These are phyloP conservation scores for Propithecus perrieri DNA, from an alignment of 2,797 vertebrate genomes.

Conservation along the genomic window DNA sequence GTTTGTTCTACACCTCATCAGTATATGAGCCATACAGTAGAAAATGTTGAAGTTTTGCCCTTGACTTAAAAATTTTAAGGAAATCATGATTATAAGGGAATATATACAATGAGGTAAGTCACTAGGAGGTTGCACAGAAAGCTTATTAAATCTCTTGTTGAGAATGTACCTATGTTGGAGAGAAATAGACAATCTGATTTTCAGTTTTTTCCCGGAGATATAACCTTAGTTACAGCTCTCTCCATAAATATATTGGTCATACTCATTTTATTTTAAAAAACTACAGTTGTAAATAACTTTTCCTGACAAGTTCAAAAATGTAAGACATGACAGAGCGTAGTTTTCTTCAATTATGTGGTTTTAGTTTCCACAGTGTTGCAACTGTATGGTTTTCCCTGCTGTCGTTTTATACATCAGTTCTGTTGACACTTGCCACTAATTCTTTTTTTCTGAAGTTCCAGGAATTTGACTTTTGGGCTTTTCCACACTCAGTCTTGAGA, in stretches of 20 bases:
- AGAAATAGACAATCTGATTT: neutral
- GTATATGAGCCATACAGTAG: neutral
- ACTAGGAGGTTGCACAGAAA: neutral
- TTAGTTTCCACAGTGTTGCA: neutral
- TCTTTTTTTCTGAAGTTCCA: neutral
- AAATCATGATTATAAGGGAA: neutral
- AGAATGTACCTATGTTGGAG: neutral
- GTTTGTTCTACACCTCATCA: neutral
- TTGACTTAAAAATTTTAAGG: neutral
- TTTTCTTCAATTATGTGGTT: neutral
- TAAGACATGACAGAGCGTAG: neutral
- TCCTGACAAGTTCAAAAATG: neutral
- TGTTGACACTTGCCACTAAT: neutral
- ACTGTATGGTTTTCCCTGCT: neutral
- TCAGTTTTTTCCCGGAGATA: neutral
- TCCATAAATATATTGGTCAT: neutral
- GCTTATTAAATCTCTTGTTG: neutral
- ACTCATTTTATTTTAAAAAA: conserved; percentile 17
- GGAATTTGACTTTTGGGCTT: neutral
- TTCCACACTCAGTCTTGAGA: neutral
- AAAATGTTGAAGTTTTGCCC: neutral
- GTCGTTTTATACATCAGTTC: neutral
- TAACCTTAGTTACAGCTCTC: neutral
- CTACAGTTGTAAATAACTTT: neutral
- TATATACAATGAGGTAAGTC: neutral